Base-by-base conservation (phyloP, 1,140 invertebrate genomes). In the Drosophila eugracilis region DNA sequence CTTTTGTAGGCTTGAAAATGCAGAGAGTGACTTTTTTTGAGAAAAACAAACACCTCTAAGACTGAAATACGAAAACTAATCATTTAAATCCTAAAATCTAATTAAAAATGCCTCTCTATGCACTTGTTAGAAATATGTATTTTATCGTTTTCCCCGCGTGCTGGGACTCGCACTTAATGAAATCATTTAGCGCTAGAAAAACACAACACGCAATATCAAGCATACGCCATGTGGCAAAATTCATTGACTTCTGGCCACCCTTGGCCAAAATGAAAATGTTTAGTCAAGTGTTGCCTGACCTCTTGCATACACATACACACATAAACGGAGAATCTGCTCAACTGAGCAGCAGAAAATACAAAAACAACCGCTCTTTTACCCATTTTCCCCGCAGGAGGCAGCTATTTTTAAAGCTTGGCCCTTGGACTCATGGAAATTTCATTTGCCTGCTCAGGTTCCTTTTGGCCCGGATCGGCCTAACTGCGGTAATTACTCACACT, bases 271-370 rank as follows among this genome's bases (percentile, higher is more conserved):
- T 85, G 81, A 88, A 85, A 85, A 85, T 85, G 81, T 81, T 86
- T 85, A 85, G 83, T 85, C 81, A 85, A 88, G 83, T 85, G 81
- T 88, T 78, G 69, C 73, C 81, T 72, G 79, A 84, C 79, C 80
- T 66, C 79, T 15, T 34, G 12, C 30, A 34, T 7, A 19, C n/a
- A 36, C 49, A n/a, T 17, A 14, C 39, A 14, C 42, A 12, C 32
- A 26, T 14, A 37, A 1, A 28, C 9, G 4, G 21, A 10, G 9
- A 28, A 52, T 32, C 48, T 45, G 28, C 54, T 49, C 47, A 58
- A 34, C 47, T 32, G 26, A 58, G 26, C 41, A 42, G 41, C 47
- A 58, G 47, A 30, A 71, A 60, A 30, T 28, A 62, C 62, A 66
- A 32, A 50, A 77, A 44, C 22, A 79, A 36, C 28, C 19, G 36